Percentiles rank a stretch among this genome's conserved stretches.
These are phyloP conservation scores for Lithophane socia DNA, from an alignment of 2,888 invertebrate species.

Conservation along the genomic window DNA sequence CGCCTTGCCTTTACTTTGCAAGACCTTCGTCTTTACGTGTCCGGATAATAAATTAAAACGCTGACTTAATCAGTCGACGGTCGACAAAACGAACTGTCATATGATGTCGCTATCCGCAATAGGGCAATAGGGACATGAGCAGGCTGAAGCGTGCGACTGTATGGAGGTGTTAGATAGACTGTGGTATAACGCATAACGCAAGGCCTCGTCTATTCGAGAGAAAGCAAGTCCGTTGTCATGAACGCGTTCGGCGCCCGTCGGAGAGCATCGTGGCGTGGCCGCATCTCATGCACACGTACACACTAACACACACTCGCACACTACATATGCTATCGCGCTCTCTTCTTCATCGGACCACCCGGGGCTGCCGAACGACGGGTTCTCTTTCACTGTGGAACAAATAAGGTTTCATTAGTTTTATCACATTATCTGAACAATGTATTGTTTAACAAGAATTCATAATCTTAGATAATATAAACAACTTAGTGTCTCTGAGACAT, in stretches of 20 bases:
- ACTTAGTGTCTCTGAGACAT: background rate
- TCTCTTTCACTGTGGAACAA: conserved; percentile 85
- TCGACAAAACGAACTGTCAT: conserved; percentile 8
- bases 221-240: conserved; percentile 65
- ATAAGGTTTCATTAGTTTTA: conserved; percentile 41
- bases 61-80: conserved; percentile 16
- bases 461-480: background rate
- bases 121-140: conserved; percentile 20
- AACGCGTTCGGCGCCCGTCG: conserved; percentile 64
- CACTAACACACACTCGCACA: conserved; percentile 65
- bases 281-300: conserved; percentile 61
- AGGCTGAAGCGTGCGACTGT: conserved; percentile 20
- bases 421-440: background rate
- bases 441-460: background rate
- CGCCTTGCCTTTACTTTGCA: conserved; percentile 5
- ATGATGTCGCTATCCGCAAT: conserved; percentile 20
- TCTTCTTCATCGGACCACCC: conserved; percentile 83
- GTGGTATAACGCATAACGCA: conserved; percentile 52
- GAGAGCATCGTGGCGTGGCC: conserved; percentile 48
- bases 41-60: conserved; percentile 46
- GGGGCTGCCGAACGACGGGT: conserved; percentile 85
- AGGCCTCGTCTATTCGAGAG: conserved; percentile 73
- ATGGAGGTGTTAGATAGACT: conserved; percentile 45
- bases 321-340: conserved; percentile 80
- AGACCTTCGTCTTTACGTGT: conserved; percentile 15